Conservation (phyloP, 2,888 invertebrate genomes). For the Diploptera punctata region DNA sequence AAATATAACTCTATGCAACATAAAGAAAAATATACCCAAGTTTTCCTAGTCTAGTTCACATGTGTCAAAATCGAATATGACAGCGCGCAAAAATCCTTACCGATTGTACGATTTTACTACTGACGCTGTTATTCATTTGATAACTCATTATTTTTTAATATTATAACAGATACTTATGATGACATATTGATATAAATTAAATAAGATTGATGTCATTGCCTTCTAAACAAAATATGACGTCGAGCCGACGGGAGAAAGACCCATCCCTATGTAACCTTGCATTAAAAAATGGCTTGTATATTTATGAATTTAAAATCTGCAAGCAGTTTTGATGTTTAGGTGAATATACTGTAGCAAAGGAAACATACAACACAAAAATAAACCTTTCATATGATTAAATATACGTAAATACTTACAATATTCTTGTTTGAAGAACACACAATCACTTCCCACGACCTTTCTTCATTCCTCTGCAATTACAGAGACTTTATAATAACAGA, state of each 20-base stretch:
- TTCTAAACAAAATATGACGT: conserved; percentile 25
- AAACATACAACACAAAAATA: background rate
- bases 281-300: background rate
- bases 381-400: too few relatives aligned
- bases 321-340: background rate
- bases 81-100: background rate
- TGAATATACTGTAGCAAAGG: background rate
- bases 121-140: background rate
- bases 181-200: conserved; percentile 14
- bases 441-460: conserved; percentile 11
- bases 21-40: background rate
- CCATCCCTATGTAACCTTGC: conserved; percentile 37
- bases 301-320: background rate
- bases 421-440: background rate
- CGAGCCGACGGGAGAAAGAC: conserved; percentile 27
- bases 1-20: conserved; percentile 4
- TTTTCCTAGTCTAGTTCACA: background rate
- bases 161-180: background rate
- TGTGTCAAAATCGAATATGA: conserved; percentile 26
- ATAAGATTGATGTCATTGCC: conserved; percentile 9
- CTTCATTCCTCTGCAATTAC: conserved; percentile 27
- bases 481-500: too few relatives aligned
- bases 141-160: background rate
- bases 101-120: too few relatives aligned
- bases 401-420: conserved; percentile 7